Evolutionary conservation across 2,797 vertebrate genomes (phyloP).

Genomic region (Orestias chungarensis): DNA sequence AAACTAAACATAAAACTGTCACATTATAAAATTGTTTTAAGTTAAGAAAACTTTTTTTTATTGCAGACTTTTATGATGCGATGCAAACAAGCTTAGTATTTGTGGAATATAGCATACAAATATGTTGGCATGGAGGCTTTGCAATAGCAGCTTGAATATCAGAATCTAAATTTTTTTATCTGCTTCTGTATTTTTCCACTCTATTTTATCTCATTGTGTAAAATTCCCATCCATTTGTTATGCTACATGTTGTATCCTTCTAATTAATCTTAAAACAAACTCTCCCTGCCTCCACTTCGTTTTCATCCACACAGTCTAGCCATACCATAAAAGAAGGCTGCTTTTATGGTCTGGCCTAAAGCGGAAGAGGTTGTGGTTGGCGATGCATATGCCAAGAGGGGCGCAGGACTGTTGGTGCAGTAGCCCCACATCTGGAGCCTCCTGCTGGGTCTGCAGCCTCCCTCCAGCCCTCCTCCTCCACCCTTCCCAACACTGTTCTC

Average conservation of each 20-base stretch:
- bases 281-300: constrained; percentile 19
- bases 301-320: constrained; percentile 50
- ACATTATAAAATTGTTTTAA: constrained; percentile 9
- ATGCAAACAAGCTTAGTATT: not conserved
- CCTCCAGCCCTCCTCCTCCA: constrained; percentile 57
- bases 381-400: constrained; percentile 77
- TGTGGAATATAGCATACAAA: not conserved
- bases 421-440: constrained; percentile 83
- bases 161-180: not conserved
- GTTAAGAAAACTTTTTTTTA: constrained; percentile 30
- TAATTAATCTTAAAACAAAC: constrained; percentile 23
- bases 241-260: not conserved
- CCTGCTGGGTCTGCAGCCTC: constrained; percentile 76
- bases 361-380: constrained; percentile 72
- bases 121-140: not conserved
- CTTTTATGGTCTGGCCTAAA: too few relatives aligned
- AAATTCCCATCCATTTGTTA: not conserved
- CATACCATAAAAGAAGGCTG: constrained; percentile 62
- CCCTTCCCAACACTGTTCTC: constrained; percentile 60
- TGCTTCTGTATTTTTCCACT: not conserved
- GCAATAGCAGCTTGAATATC: not conserved
- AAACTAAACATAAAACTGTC: not conserved
- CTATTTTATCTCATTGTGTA: not conserved
- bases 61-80: not conserved
- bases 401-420: constrained; percentile 76